Evolutionary conservation across 92 coral and sea anemone genomes (phyloP), one percentile per base, ranked within the genome.

Genomic region (Palythoa caribaeorum): DNA sequence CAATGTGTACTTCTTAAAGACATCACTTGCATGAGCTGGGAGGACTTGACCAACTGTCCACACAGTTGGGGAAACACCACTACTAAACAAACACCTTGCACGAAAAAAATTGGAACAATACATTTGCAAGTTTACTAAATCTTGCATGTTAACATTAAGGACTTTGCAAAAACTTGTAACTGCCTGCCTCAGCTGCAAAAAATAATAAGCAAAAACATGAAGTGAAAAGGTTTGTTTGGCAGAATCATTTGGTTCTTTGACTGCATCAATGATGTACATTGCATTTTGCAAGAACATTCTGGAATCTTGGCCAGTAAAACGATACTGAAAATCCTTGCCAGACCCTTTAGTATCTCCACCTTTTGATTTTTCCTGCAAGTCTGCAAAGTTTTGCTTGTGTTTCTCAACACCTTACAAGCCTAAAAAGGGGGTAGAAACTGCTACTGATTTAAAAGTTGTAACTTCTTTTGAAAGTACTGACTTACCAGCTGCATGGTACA

Each of bases 21-120:
- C 89, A 28, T 91, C 94, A 59, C 72, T 79, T 52, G 91, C 86
- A 91, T 91, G 88, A 39, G 91, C 93, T 17, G 87, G 90, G 60
- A 90, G 78, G 73, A 86, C 21, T 77, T 87, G 90, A 66, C 90
- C 92, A 40, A 90, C 80, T 60, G 84, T 87, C 90, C 92, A 90
- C 79, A 38, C 68, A 76, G 93, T 91, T 65, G 93, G 92, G 71
- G 35, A 16, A 16, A 65, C 35, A 16, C 21, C 59, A 53, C 59
- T 65, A 11, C 53, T 50, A 63, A 77, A 87, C 71, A 87, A 77
- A 20, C 53, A 9, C 21, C 71, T 76, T 62, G 87, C 87, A 38
- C 78, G 74, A 57, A 87, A 87, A 35, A 78, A 87, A 65, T 87
- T 87, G 59, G 60, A 59, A 65, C 89, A 89, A 73, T 62, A 76